Evolutionary conservation across 2,888 invertebrate species (phyloP).

Genomic region (Emesis castigata): DNA sequence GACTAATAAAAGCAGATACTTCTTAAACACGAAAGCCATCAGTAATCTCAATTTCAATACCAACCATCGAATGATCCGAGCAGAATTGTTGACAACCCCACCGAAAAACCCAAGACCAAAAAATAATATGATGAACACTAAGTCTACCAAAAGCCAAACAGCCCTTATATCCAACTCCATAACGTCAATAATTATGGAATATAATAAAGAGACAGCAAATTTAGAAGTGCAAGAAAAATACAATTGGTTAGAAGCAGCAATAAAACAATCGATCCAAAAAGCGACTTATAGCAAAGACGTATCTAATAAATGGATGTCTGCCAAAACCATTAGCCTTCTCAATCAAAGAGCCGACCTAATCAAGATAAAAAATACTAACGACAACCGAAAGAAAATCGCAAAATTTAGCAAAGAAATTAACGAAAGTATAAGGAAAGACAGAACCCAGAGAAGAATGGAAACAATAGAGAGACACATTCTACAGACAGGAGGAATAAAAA

Average conservation of each 20-base stretch:
- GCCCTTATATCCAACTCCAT: not conserved
- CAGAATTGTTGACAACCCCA: conserved; percentile 25
- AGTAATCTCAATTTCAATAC: not conserved
- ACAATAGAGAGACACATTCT: conserved; percentile 28
- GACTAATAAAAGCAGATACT: conserved; percentile 33
- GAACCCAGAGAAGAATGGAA: conserved; percentile 12
- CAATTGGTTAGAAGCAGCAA: conserved; percentile 19
- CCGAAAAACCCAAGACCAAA: conserved; percentile 35
- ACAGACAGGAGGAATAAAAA: conserved; percentile 23
- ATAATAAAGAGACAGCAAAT: conserved; percentile 9
- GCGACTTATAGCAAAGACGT: conserved; percentile 19
- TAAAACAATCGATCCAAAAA: conserved; percentile 21
- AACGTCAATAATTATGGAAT: not conserved
- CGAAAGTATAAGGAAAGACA: not conserved
- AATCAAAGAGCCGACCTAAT: not conserved
- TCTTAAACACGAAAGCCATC: not conserved
- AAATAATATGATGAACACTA: conserved; percentile 21
- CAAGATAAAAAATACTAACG: not conserved
- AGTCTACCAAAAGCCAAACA: conserved; percentile 20
- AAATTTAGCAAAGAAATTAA: not conserved
- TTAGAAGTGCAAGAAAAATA: conserved; percentile 21
- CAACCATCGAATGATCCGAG: conserved; percentile 34
- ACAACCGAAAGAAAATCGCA: not conserved
- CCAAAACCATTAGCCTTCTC: conserved; percentile 5
- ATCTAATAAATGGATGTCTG: conserved; percentile 15